Percentiles rank a stretch among this genome's conserved stretches.
Evolutionary conservation across 1,140 invertebrate species (phyloP).

Genomic region (Dryas iulia): DNA sequence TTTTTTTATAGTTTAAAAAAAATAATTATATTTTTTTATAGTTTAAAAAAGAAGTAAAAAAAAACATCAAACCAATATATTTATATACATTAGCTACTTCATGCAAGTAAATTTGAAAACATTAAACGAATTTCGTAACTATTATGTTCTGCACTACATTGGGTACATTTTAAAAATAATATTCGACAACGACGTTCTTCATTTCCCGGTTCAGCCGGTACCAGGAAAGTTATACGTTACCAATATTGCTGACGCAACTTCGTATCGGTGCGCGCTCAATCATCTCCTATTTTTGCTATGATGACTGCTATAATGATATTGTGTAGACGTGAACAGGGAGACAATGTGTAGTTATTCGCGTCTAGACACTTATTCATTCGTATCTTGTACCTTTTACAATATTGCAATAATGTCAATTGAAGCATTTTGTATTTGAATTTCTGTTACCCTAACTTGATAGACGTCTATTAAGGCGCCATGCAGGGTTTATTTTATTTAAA

Average conservation of each 20-base stretch:
- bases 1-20: too few species aligned
- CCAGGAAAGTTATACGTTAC: constrained; percentile 20
- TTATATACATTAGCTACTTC: too few species aligned
- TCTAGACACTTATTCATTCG: not conserved
- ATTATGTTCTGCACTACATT: not conserved
- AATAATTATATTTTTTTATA: too few species aligned
- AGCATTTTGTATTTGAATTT: not conserved
- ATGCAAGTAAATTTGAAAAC: too few species aligned
- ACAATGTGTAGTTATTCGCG: not conserved
- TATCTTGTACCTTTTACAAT: constrained; percentile 26
- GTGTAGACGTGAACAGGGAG: not conserved
- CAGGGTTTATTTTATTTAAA: not conserved
- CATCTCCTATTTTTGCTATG: constrained; percentile 64
- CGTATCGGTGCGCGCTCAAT: constrained; percentile 41
- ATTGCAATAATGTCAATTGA: constrained; percentile 23
- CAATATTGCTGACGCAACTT: constrained; percentile 37
- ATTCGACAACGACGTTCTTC: constrained; percentile 34
- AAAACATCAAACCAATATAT: too few species aligned
- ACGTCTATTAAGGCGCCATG: not conserved
- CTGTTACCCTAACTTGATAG: not conserved
- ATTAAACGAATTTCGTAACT: too few species aligned
- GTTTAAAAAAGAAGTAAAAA: too few species aligned
- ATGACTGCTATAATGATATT: constrained; percentile 39
- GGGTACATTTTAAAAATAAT: not conserved
- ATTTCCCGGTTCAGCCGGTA: constrained; percentile 36